Evolutionary conservation across 2,113 vertebrate species (phyloP).

Genomic region (Ctenodactylus gundi): DNA sequence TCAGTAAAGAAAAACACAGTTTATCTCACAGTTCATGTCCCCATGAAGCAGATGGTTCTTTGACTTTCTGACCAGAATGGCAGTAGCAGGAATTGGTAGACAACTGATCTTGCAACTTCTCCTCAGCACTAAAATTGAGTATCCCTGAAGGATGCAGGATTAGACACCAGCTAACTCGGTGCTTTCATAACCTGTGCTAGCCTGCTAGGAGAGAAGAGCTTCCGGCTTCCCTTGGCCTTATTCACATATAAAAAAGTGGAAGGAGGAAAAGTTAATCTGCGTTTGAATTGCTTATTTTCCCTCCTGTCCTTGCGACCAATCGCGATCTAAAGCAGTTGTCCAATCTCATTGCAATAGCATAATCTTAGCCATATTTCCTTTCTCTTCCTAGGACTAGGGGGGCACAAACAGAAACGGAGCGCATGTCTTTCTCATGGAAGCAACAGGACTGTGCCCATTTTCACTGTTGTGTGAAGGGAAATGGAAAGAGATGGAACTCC

Average conservation of each 20-base stretch:
- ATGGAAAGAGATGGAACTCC: background rate
- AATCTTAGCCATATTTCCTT: background rate
- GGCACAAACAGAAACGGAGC: background rate
- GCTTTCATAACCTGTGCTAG: background rate
- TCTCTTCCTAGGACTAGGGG: background rate
- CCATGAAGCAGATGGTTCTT: background rate
- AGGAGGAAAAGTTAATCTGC: background rate
- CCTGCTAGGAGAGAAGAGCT: background rate
- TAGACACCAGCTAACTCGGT: background rate
- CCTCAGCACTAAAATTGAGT: background rate
- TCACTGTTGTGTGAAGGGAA: background rate
- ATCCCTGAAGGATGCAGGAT: background rate
- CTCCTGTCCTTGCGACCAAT: background rate
- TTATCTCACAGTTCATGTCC: background rate
- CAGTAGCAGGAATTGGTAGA: background rate
- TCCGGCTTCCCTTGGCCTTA: background rate
- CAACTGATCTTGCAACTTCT: background rate
- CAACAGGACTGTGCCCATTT: background rate
- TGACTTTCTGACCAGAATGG: background rate
- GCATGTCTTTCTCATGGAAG: background rate
- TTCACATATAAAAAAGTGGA: too few species aligned
- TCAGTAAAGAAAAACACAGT: background rate
- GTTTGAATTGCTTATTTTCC: background rate
- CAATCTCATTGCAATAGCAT: background rate
- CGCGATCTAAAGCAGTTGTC: rapidly evolving